phyloP scores from a whole-genome alignment of 2,113 vertebrate species.

The Sinocyclocheilus grahami region DNA sequence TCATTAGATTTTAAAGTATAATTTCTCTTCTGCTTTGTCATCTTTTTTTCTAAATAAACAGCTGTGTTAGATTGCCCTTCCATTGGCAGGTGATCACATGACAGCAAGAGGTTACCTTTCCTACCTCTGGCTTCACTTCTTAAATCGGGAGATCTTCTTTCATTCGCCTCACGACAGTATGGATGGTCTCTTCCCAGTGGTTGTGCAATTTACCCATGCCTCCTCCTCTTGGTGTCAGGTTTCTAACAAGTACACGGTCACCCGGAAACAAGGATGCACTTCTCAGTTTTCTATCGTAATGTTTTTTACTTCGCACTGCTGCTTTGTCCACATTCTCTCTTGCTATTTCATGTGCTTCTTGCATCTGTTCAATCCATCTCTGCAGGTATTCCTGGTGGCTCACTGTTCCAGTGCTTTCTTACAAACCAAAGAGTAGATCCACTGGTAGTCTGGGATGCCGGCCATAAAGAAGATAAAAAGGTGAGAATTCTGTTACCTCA shows the following conservation, averaged over 20 bases:
- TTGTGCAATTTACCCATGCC: conserved; percentile 31
- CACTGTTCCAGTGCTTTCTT: not conserved
- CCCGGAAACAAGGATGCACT: not conserved
- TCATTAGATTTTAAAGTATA: no score
- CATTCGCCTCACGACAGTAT: not conserved
- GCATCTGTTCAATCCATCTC: not conserved
- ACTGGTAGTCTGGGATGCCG: not conserved
- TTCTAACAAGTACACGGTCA: not conserved
- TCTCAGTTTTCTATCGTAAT: not conserved
- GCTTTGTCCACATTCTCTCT: not conserved
- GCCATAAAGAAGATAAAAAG: not conserved
- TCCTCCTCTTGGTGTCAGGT: conserved; percentile 36
- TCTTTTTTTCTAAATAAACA: no score
- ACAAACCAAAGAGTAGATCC: not conserved
- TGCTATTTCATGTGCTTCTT: not conserved
- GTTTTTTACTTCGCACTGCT: not conserved
- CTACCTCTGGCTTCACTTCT: no score
- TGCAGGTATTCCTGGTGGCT: not conserved
- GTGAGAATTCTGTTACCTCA: not conserved
- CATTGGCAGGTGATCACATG: conserved; percentile 12
- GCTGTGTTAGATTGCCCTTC: no score
- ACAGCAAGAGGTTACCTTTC: not conserved
- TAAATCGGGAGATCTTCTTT: not conserved
- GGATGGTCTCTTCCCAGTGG: not conserved
- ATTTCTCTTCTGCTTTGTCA: no score